phyloP scores from a whole-genome alignment of 2,113 vertebrate species.

The Corythoichthys haematopterus region DNA sequence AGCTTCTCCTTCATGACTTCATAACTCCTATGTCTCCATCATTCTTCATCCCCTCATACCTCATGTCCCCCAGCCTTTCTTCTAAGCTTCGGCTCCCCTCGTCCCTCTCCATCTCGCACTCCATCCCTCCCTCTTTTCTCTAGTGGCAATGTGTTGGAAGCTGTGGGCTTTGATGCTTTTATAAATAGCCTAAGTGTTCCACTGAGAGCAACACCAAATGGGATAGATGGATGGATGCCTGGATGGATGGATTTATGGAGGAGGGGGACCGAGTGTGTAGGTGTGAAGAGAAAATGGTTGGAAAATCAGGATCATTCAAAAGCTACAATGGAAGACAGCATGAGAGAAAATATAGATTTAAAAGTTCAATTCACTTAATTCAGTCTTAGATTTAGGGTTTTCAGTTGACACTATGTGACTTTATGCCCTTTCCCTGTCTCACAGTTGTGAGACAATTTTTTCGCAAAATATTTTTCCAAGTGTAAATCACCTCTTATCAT shows the following conservation, averaged over 20 bases:
- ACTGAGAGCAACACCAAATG: constrained; percentile 52
- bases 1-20: not conserved
- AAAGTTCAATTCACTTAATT: not conserved
- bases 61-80: not conserved
- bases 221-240: constrained; percentile 49
- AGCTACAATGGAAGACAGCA: constrained; percentile 14
- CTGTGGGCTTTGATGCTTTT: constrained; percentile 66
- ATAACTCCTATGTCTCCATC: not conserved
- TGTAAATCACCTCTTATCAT: not conserved
- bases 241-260: constrained; percentile 20
- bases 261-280: constrained; percentile 30
- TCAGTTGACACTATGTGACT: too few species aligned
- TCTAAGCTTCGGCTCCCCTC: constrained; percentile 10
- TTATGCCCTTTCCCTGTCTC: not conserved
- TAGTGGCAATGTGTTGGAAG: constrained; percentile 46
- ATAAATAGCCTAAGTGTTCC: constrained; percentile 66
- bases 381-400: too few species aligned
- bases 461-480: too few species aligned
- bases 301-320: constrained; percentile 33
- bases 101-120: not conserved
- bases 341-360: constrained; percentile 1
- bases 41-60: constrained; percentile 3
- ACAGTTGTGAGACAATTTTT: not conserved
- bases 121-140: constrained; percentile 27
- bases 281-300: constrained; percentile 45